Conservation (phyloP, 1,140 invertebrate species). For the Cotesia chilonis region DNA sequence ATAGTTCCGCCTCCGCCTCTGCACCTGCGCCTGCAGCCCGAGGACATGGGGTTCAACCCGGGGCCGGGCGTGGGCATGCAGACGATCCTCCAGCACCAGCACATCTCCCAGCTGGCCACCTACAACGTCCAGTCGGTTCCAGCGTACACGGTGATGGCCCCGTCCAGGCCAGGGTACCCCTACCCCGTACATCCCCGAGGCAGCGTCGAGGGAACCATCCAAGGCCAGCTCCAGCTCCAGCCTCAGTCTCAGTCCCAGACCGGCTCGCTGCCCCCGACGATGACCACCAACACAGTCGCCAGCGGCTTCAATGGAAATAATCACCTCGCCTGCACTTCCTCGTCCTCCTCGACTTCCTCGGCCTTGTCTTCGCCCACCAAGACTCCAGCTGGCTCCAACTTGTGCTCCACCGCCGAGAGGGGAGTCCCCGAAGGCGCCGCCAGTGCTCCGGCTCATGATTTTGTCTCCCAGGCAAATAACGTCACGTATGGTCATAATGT, state of each 20-base stretch:
- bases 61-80: constrained; percentile 42
- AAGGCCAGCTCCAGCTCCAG: no score
- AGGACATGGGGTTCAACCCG: constrained; percentile 50
- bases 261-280: constrained; percentile 41
- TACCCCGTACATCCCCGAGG: no score
- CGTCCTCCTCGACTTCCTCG: constrained; percentile 61
- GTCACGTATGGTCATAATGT: constrained; percentile 44
- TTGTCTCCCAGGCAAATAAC: constrained; percentile 44
- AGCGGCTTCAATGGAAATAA: constrained; percentile 19
- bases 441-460: constrained; percentile 68
- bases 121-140: constrained; percentile 52
- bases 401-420: constrained; percentile 66
- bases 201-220: no score
- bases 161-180: constrained; percentile 19
- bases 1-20: constrained; percentile 38
- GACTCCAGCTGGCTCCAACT: constrained; percentile 41
- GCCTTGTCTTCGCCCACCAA: constrained; percentile 61
- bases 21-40: constrained; percentile 57
- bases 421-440: constrained; percentile 73
- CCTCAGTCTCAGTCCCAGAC: constrained; percentile 55
- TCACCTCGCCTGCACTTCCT: constrained; percentile 40
- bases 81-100: constrained; percentile 48
- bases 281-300: constrained; percentile 32
- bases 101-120: constrained; percentile 35
- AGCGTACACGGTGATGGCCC: constrained; percentile 38